Percentiles rank a stretch among this genome's conserved stretches.
Conservation (phyloP, 2,888 invertebrate species). For the Cantharis lateralis region DNA sequence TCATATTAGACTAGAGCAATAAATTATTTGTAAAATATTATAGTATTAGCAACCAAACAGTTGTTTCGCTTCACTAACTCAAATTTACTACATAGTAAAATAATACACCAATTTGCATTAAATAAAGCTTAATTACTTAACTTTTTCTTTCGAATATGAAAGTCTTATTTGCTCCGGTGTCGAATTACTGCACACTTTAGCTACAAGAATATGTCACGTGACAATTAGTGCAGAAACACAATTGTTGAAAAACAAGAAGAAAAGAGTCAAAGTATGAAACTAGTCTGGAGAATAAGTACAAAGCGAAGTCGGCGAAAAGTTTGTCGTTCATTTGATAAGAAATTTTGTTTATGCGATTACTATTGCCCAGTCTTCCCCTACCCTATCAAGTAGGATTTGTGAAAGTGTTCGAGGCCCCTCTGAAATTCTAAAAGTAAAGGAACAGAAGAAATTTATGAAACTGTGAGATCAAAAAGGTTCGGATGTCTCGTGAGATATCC, state of each 20-base stretch:
- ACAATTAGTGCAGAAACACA: background rate
- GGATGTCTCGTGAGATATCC: background rate
- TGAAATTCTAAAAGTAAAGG: background rate
- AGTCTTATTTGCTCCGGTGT: background rate
- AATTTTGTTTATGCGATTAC: background rate
- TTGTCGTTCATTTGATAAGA: background rate
- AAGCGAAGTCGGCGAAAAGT: background rate
- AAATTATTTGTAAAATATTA: constrained; percentile 4
- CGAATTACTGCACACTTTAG: background rate
- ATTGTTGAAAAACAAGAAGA: background rate
- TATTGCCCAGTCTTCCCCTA: background rate
- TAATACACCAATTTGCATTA: background rate
- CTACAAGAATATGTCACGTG: background rate
- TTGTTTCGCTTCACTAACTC: constrained; percentile 2
- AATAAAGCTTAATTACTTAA: background rate
- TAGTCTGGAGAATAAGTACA: background rate
- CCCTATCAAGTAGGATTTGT: background rate
- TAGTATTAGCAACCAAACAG: background rate
- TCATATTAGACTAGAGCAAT: background rate
- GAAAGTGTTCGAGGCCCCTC: background rate
- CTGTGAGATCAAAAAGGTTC: background rate
- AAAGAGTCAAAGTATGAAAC: background rate
- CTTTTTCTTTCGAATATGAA: background rate
- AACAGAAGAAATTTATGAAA: background rate
- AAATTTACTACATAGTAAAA: background rate